Evolutionary conservation across 2,888 invertebrate genomes (phyloP), one percentile per base, ranked within the genome.

Genomic region (Pristionchus japonicus): DNA sequence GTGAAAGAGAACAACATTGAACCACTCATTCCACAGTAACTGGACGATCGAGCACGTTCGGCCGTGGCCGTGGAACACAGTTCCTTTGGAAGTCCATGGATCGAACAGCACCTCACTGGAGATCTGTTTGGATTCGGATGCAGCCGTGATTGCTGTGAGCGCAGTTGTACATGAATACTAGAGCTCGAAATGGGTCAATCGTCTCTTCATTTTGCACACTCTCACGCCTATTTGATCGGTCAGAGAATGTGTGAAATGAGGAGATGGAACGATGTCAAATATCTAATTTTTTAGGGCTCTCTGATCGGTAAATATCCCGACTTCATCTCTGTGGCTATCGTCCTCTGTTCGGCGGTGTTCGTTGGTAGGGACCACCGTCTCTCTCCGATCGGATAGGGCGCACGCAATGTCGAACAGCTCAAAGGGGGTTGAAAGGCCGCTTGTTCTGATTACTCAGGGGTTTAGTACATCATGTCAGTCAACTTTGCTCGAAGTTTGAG

Each of bases 231-330:
- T 43, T 43, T 9, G 43, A 52, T 6, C 52, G 17, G 17, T 3
- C 52, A 52, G 27, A 64, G 6, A n/a, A n/a, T n/a, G n/a, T n/a
- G n/a, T n/a, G n/a, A n/a, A n/a, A n/a, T n/a, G n/a, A n/a, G n/a
- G n/a, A n/a, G 57, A 57, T n/a, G 57, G 9, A 57, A 57, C 4
- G 20, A 1, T 23, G 6, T 23, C 2, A 37, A 74, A 17, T 3
- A 40, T n/a, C 15, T 23, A 40, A 37, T 9, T 0, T 77, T 43
- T 11, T 4, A 87, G 31, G 20, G 20, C 7, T 80, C 87, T 4
- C 40, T 87, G 27, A 87, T 87, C 61, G 80, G 40, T 17, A 17
- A 1, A 13, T 87, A 87, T 57, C 87, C 87, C 27, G 87, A 87
- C 47, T 37, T 87, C 57, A 61, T 87, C 77, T 34, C 87, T 11